Evolutionary conservation across 2,113 vertebrate species (phyloP).

Genomic region (Eudyptes chrysolophus): DNA sequence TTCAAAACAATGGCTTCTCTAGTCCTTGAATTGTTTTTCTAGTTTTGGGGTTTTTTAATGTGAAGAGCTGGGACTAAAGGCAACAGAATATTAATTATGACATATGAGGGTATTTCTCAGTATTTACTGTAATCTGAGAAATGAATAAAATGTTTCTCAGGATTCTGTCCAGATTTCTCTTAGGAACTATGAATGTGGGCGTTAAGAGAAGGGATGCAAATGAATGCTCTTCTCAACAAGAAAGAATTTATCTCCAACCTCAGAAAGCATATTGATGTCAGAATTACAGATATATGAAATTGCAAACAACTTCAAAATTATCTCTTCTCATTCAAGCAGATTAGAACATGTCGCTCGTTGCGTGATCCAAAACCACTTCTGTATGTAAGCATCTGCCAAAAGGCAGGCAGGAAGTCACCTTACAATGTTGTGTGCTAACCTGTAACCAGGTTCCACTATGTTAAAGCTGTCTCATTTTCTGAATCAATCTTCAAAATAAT

Average conservation of each 20-base stretch:
- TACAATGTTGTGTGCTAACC: not conserved
- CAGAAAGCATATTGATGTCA: slow-evolving; percentile 4
- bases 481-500: not conserved
- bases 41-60: not conserved
- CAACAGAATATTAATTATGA: not conserved
- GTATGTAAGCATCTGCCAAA: not conserved
- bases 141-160: slow-evolving; percentile 16
- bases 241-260: slow-evolving; percentile 32
- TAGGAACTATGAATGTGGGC: not conserved
- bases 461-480: not conserved
- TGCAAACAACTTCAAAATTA: not conserved
- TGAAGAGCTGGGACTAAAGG: not conserved
- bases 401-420: not conserved
- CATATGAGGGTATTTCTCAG: not conserved
- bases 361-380: not conserved
- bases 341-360: not conserved
- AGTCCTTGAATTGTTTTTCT: not conserved
- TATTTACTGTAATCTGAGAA: slow-evolving; percentile 45
- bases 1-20: not conserved
- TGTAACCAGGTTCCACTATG: not conserved
- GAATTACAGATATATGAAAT: not conserved
- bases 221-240: not conserved
- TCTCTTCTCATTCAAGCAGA: not conserved
- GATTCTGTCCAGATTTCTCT: not conserved
- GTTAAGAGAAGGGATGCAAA: not conserved